Percentiles rank a stretch among this genome's conserved stretches.
phyloP scores from a whole-genome alignment of 2,113 vertebrate genomes.

The Dicentrarchus labrax region DNA sequence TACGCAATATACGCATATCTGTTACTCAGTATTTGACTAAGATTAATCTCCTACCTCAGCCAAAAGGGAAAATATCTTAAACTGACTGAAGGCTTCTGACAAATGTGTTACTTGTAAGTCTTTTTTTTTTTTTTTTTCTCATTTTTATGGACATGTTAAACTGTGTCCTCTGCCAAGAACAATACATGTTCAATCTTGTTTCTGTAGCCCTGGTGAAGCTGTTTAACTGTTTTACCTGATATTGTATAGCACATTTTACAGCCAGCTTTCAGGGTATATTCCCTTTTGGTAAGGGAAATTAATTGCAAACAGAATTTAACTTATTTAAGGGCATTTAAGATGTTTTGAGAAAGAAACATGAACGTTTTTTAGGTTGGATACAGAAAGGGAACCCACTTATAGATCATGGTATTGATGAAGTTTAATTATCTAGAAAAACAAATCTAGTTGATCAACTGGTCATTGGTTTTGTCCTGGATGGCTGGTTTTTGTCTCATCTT shows the following conservation, averaged over 20 bases:
- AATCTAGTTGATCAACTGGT: neutral
- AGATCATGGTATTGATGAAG: neutral
- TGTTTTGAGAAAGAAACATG: neutral
- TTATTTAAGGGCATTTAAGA: constrained; percentile 45
- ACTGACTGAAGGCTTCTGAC: constrained; percentile 27
- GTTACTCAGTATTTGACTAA: constrained; percentile 20
- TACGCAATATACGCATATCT: neutral
- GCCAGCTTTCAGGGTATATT: constrained; percentile 15
- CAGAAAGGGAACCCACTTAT: constrained; percentile 62
- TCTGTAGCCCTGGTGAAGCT: constrained; percentile 8
- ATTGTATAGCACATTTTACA: constrained; percentile 26
- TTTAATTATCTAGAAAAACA: neutral
- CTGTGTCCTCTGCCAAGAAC: constrained; percentile 1
- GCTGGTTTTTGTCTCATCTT: neutral
- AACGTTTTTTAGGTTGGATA: constrained; percentile 35
- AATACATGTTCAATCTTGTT: constrained; percentile 4
- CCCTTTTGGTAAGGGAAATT: constrained; percentile 27
- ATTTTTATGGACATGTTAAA: neutral
- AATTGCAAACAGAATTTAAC: constrained; percentile 4
- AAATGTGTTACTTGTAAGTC: neutral
- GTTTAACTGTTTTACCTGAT: constrained; percentile 32
- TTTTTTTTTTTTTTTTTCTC: neutral
- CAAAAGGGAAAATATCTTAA: constrained; percentile 62
- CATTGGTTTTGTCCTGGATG: neutral
- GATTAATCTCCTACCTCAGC: constrained; percentile 77